Percentiles rank a stretch among this genome's conserved stretches.
phyloP scores from a whole-genome alignment of 2,888 invertebrate genomes.

The Drosophila mimica region DNA sequence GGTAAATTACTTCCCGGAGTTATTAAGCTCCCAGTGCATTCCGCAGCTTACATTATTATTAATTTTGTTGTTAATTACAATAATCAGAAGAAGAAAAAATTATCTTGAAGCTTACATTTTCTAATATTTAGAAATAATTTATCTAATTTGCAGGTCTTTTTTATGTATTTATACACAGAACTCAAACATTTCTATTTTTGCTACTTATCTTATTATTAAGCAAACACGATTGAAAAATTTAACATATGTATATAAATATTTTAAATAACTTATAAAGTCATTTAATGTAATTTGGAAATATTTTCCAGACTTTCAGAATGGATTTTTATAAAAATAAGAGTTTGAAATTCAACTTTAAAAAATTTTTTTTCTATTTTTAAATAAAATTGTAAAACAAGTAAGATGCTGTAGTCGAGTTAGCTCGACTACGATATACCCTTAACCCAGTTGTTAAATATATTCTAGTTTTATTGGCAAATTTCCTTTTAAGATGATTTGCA shows the following conservation, averaged over 20 bases:
- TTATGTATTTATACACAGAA: background rate
- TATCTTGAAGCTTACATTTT: background rate
- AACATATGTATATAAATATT: background rate
- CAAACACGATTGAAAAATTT: too few relatives aligned
- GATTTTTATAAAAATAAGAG: background rate
- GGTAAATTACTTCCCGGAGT: background rate
- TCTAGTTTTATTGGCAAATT: too few relatives aligned
- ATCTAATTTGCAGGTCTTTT: background rate
- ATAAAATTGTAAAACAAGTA: background rate
- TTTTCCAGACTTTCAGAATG: background rate
- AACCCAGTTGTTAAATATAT: too few relatives aligned
- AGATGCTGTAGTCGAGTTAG: too few relatives aligned
- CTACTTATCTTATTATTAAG: background rate
- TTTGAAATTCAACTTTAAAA: background rate
- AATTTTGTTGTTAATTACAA: background rate
- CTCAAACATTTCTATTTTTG: background rate
- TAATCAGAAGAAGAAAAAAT: background rate
- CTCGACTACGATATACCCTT: too few relatives aligned
- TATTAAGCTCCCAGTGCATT: background rate
- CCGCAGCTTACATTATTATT: background rate
- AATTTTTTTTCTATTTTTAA: fast-evolving
- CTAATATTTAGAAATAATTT: background rate
- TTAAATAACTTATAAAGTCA: background rate
- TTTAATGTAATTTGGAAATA: background rate
- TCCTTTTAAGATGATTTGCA: too few relatives aligned